These are phyloP conservation scores for Erythrocercus mccallii DNA, from an alignment of 2,113 vertebrate genomes.

Conservation along the genomic window DNA sequence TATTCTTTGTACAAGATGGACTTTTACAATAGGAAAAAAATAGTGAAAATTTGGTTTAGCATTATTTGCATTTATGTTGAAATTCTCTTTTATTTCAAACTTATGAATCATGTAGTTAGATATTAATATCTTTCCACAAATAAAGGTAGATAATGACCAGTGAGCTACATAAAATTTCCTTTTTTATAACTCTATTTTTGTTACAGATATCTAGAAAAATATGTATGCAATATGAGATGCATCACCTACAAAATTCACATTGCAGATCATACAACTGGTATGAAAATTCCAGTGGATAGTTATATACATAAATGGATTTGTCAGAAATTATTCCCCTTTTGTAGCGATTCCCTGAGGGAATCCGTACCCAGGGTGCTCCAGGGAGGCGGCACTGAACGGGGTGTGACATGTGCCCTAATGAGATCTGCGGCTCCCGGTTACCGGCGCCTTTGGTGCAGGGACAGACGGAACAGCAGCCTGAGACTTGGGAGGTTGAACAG, in stretches of 20 bases:
- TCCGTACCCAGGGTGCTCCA: no score
- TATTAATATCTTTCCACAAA: neutral
- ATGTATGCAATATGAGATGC: neutral
- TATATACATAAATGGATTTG: neutral
- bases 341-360: no score
- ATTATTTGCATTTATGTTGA: neutral
- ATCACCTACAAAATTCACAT: neutral
- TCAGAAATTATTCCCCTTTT: neutral
- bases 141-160: neutral
- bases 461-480: no score
- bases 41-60: neutral
- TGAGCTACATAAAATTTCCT: neutral
- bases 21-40: neutral
- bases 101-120: neutral
- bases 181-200: neutral
- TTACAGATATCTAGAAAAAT: neutral
- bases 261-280: neutral
- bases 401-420: no score
- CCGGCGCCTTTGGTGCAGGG: no score
- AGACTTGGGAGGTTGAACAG: no score
- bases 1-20: neutral
- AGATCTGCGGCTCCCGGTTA: no score
- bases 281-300: neutral
- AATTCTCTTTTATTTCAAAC: neutral
- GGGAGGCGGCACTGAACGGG: no score